Evolutionary conservation across 2,888 invertebrate genomes (phyloP).

Genomic region (Gymnocheta viridis): DNA sequence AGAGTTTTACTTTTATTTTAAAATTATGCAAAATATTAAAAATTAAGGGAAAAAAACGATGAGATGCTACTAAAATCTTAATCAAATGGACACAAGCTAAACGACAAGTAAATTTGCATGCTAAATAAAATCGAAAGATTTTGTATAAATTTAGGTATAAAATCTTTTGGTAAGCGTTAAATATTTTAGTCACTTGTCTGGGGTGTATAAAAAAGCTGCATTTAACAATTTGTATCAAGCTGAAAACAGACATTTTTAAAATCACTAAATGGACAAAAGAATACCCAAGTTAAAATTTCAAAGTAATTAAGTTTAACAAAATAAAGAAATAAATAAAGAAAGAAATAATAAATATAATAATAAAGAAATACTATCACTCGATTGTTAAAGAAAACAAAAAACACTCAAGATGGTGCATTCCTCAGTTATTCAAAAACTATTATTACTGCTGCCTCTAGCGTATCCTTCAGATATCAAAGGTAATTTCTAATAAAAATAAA

Average conservation of each 20-base stretch:
- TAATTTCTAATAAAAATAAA: slow-evolving; percentile 19
- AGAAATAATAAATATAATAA: too few species aligned
- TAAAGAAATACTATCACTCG: background rate
- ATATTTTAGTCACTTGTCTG: slow-evolving; percentile 51
- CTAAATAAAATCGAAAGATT: slow-evolving; percentile 21
- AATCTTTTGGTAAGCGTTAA: slow-evolving; percentile 26
- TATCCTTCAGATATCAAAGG: slow-evolving; percentile 50
- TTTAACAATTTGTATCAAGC: background rate
- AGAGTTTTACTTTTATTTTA: slow-evolving; percentile 25
- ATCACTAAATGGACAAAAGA: background rate
- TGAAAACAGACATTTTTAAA: background rate
- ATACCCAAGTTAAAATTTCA: background rate
- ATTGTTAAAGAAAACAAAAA: background rate
- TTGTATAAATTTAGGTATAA: slow-evolving; percentile 50
- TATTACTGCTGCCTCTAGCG: slow-evolving; percentile 56
- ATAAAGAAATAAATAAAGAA: too few species aligned
- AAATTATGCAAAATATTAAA: slow-evolving; percentile 20
- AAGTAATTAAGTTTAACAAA: background rate
- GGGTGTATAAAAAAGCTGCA: slow-evolving; percentile 29
- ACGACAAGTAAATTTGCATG: slow-evolving; percentile 15
- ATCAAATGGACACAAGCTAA: slow-evolving; percentile 1
- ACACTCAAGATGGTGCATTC: background rate
- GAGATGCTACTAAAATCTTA: slow-evolving; percentile 1
- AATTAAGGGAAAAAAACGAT: background rate
- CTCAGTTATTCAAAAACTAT: slow-evolving; percentile 38